Evolutionary conservation across 2,888 invertebrate genomes (phyloP).

Genomic region (Lacanobia wlatinum): DNA sequence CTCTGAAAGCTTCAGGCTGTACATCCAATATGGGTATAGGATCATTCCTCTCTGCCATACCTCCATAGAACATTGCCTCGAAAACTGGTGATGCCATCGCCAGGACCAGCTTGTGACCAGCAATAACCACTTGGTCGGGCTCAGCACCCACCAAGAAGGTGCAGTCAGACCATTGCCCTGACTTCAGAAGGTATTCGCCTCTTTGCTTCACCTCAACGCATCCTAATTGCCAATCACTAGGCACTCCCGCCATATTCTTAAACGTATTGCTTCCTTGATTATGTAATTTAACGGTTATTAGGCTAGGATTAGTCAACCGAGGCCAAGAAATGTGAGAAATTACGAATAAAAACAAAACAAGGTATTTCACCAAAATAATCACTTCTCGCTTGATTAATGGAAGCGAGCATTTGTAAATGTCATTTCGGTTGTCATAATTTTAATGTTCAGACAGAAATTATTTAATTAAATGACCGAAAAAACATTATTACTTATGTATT

Average conservation of each 20-base stretch:
- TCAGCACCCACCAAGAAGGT: constrained; percentile 95
- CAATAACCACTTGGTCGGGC: constrained; percentile 93
- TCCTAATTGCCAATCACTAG: constrained; percentile 94
- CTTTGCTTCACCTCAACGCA: constrained; percentile 93
- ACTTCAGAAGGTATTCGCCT: constrained; percentile 94
- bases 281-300: constrained; percentile 13
- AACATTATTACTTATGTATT: background rate
- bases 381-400: constrained; percentile 22
- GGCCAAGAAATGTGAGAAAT: constrained; percentile 30
- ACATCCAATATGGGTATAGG: constrained; percentile 96
- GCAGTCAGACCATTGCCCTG: constrained; percentile 96
- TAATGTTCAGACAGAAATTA: background rate
- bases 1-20: constrained; percentile 96
- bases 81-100: constrained; percentile 97
- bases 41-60: constrained; percentile 94
- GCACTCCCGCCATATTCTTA: constrained; percentile 86
- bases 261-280: constrained; percentile 7
- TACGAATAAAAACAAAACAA: constrained; percentile 55
- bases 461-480: background rate
- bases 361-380: constrained; percentile 58
- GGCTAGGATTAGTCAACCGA: constrained; percentile 27
- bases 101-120: constrained; percentile 95
- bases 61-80: constrained; percentile 96
- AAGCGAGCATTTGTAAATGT: constrained; percentile 31
- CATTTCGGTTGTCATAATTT: background rate